These are phyloP conservation scores for Brachypalpus laphriformis DNA, from an alignment of 2,888 invertebrate genomes.

Conservation along the genomic window DNA sequence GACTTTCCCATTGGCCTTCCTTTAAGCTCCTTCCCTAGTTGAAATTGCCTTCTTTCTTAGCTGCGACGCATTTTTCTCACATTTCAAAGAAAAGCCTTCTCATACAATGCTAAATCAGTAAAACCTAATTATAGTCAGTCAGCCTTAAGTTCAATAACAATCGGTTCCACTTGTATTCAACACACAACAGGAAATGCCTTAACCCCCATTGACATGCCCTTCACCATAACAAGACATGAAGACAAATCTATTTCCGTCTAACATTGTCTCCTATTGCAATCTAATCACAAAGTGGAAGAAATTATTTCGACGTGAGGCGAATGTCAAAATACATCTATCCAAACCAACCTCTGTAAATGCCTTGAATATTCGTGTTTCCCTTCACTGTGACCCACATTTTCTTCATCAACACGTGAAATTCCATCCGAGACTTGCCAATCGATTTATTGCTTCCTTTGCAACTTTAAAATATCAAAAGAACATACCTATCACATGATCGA, in stretches of 20 bases:
- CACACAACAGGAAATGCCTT: neutral
- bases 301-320: conserved; percentile 21
- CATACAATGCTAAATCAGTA: too few relatives aligned
- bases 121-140: neutral
- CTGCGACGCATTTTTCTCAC: too few relatives aligned
- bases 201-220: conserved; percentile 2
- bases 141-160: neutral
- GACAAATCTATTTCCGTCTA: neutral
- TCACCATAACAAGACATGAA: conserved; percentile 1
- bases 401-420: neutral
- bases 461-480: conserved; percentile 4
- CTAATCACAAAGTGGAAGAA: neutral
- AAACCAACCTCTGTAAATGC: neutral
- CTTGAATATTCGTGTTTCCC: neutral
- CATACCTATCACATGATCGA: conserved; percentile 23
- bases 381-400: conserved; percentile 17
- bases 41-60: too few relatives aligned
- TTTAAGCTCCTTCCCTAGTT: too few relatives aligned
- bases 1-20: too few relatives aligned
- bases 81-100: too few relatives aligned
- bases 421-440: neutral
- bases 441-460: neutral
- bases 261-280: neutral
- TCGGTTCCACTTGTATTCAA: neutral
- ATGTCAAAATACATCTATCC: neutral